These are phyloP conservation scores for Bathynomus jamesi DNA, from an alignment of 1,140 invertebrate species.

Conservation along the genomic window DNA sequence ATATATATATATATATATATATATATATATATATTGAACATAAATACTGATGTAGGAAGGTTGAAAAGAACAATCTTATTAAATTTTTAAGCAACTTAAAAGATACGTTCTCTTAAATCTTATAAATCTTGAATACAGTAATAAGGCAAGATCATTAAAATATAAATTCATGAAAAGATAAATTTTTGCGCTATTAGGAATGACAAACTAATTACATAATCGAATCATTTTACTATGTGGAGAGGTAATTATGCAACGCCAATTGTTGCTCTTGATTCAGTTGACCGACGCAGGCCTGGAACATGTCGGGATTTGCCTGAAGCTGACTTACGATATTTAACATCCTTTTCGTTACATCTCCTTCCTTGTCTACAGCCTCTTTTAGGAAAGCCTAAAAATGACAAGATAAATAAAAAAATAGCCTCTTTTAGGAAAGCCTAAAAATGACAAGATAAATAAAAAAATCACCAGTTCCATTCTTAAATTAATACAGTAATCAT, in stretches of 20 bases:
- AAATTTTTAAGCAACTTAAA: too few species aligned
- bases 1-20: constrained; percentile 15
- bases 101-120: too few species aligned
- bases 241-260: constrained; percentile 62
- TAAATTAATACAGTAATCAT: not conserved
- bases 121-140: too few species aligned
- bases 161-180: not conserved
- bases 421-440: constrained; percentile 77
- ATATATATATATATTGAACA: constrained; percentile 12
- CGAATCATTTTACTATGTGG: not conserved
- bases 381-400: constrained; percentile 77
- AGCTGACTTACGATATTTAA: constrained; percentile 67
- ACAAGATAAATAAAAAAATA: too few species aligned
- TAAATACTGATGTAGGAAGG: not conserved
- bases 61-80: too few species aligned
- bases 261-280: constrained; percentile 70
- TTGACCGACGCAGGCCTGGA: constrained; percentile 67
- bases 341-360: constrained; percentile 56
- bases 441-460: too few species aligned
- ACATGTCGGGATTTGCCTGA: constrained; percentile 57
- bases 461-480: constrained; percentile 55
- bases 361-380: constrained; percentile 65
- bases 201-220: constrained; percentile 12
- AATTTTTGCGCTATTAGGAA: constrained; percentile 8
- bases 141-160: too few species aligned